These are phyloP conservation scores for Habroteleia sp. DNA, from an alignment of 2,888 invertebrate species.

Conservation along the genomic window DNA sequence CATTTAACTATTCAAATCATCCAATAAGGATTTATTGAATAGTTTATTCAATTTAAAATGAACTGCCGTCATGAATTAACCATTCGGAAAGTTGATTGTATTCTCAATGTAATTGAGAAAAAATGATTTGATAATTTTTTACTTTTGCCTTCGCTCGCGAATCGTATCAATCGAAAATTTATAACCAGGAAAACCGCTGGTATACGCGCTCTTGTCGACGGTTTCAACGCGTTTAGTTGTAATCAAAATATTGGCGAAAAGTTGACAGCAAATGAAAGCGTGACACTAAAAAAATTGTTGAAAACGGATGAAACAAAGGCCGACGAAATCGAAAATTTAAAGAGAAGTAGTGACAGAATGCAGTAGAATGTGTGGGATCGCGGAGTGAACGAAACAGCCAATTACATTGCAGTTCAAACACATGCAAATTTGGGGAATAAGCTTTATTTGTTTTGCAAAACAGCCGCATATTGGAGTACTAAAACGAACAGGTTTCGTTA, in stretches of 20 bases:
- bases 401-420: constrained; percentile 81
- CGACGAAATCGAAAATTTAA: constrained; percentile 39
- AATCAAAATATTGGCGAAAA: constrained; percentile 23
- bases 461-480: constrained; percentile 80
- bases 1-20: too few species aligned
- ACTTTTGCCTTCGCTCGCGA: neutral
- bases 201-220: neutral
- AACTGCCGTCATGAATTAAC: too few species aligned
- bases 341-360: constrained; percentile 42
- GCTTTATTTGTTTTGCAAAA: constrained; percentile 82
- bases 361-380: constrained; percentile 66
- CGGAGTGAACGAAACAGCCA: constrained; percentile 76
- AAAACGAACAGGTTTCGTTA: constrained; percentile 76
- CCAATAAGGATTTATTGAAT: too few species aligned
- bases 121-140: neutral
- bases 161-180: constrained; percentile 8
- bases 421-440: constrained; percentile 81
- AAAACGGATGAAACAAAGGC: constrained; percentile 31
- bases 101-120: neutral
- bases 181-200: constrained; percentile 17
- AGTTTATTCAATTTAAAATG: too few species aligned
- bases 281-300: constrained; percentile 41
- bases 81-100: neutral
- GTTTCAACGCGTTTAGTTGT: constrained; percentile 7
- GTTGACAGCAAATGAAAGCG: constrained; percentile 21